Base-by-base conservation (phyloP, 2,888 invertebrate species). In the Sthenelais limicola region DNA sequence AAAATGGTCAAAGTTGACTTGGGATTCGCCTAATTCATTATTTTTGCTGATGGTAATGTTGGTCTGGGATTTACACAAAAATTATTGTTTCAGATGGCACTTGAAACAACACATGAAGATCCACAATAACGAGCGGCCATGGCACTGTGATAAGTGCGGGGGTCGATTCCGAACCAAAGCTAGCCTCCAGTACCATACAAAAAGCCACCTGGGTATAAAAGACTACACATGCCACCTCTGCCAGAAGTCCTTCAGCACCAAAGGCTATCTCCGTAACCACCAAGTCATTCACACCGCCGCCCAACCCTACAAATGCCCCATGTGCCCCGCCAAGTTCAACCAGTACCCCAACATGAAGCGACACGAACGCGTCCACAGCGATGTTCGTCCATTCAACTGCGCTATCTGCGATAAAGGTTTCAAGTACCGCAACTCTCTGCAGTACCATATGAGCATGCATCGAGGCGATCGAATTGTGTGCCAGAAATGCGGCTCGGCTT, bases 371-470 rank as follows among this genome's bases (percentile, higher is more conserved):
- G 71, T 75, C 30, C 77, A 77, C 68, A 72, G 70, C 0, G 72
- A 75, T 28, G 51, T 30, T 21, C 54, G 24, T 3, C 68, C 24
- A 2, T 76, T 73, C 71, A 71, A 47, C 9, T 76, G 76, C 48
- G 48, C 30, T 18, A 54, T 56, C 26, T 76, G 76, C 38, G 33
- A 28, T 5, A 72, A 73, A 33, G 32, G 28, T 0, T 76, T 76
- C 48, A 76, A 76, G 62, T 76, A 76, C 71, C 72, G 73, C 74
- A 76, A 76, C 74, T 76, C 76, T 3, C 58, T 51, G 71, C 68
- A 56, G 51, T 73, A 73, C 56, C 76, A 76, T 30, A 74, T 74
- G 58, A 73, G 76, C 5, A 76, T 73, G n/a, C 76, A 76, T 54
- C 62, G 32, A 9, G 73, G 73, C 5, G 70, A 52, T 1, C n/a